Conservation (phyloP, 2,888 invertebrate genomes). For the Dryocosmus kuriphilus region DNA sequence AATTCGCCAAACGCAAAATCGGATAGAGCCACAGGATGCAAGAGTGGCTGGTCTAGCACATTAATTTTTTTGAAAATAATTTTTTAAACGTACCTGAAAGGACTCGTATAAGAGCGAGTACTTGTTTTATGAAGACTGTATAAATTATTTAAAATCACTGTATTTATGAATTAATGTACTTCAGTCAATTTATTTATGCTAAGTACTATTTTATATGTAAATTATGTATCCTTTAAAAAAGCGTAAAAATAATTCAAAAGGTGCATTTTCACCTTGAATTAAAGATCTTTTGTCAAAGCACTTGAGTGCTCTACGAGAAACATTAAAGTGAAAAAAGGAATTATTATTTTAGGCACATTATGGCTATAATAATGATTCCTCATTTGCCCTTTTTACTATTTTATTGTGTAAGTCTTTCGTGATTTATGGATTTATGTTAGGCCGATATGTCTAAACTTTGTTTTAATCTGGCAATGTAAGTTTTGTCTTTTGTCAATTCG, state of each 20-base stretch:
- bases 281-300: conserved; percentile 5
- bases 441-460: background rate
- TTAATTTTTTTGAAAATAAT: conserved; percentile 42
- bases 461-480: background rate
- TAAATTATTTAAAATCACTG: conserved; percentile 52
- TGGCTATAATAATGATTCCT: conserved; percentile 7
- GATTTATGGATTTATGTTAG: conserved; percentile 7
- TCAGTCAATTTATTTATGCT: conserved; percentile 48
- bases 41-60: conserved; percentile 68
- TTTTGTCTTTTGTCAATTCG: background rate
- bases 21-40: conserved; percentile 73
- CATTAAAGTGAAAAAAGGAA: conserved; percentile 5
- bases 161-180: conserved; percentile 45
- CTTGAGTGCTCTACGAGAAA: background rate
- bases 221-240: conserved; percentile 30
- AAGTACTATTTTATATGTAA: conserved; percentile 23
- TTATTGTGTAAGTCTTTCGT: conserved; percentile 14
- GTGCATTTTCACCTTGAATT: conserved; percentile 35
- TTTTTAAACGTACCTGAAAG: conserved; percentile 57
- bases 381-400: conserved; percentile 20
- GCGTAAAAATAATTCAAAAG: conserved; percentile 7
- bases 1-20: conserved; percentile 71
- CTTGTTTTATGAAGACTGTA: conserved; percentile 66
- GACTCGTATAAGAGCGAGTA: conserved; percentile 72
- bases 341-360: conserved; percentile 13